Evolutionary conservation across 2,113 vertebrate genomes (phyloP).

Genomic region (Emydocephalus ijimae): DNA sequence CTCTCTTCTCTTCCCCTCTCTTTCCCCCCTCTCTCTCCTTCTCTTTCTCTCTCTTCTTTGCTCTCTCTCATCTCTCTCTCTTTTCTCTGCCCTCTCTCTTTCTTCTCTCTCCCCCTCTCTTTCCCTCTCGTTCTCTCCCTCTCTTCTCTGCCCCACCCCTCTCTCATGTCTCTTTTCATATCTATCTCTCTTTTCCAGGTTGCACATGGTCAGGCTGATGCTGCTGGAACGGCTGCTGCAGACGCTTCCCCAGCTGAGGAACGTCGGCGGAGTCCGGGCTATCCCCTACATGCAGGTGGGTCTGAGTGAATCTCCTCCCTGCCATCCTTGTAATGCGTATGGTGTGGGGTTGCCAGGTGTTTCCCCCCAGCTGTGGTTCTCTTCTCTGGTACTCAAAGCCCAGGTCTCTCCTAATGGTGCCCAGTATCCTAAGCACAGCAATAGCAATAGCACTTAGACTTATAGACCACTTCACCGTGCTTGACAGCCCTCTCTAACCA

Average conservation of each 20-base stretch:
- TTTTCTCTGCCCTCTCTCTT: too few species aligned
- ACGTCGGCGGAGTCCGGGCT: constrained; percentile 92
- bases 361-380: not conserved
- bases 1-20: too few species aligned
- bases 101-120: too few species aligned
- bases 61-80: too few species aligned
- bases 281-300: constrained; percentile 96
- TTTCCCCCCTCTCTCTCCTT: too few species aligned
- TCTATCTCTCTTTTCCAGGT: constrained; percentile 63
- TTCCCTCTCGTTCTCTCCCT: too few species aligned
- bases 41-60: not conserved
- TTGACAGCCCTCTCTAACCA: too few species aligned
- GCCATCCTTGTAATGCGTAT: too few species aligned
- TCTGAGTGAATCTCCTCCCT: not conserved
- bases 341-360: accelerated
- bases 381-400: not conserved
- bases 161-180: too few species aligned
- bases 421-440: not conserved
- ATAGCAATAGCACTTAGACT: too few species aligned
- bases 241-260: constrained; percentile 88
- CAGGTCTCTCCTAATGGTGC: not conserved
- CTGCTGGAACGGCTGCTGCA: constrained; percentile 92
- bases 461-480: too few species aligned
- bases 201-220: constrained; percentile 97
- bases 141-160: too few species aligned